These are phyloP conservation scores for Falcunculus frontatus DNA, from an alignment of 2,113 vertebrate species.

Conservation along the genomic window DNA sequence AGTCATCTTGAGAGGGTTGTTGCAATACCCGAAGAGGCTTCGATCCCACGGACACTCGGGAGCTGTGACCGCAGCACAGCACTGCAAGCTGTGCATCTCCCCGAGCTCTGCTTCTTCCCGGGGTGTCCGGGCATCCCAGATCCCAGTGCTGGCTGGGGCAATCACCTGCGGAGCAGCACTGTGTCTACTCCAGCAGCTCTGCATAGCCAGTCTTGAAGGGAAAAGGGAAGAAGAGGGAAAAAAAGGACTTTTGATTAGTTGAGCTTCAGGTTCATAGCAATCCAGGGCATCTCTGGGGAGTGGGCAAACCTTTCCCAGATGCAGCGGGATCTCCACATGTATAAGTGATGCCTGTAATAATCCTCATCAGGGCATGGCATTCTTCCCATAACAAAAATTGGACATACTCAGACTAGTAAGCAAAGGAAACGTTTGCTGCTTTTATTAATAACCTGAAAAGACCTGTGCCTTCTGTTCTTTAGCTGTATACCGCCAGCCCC, in stretches of 20 bases:
- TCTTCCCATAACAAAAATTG: not conserved
- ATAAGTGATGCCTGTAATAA: not conserved
- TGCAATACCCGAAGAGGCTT: not conserved
- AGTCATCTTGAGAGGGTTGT: not conserved
- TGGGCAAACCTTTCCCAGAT: not conserved
- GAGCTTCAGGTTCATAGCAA: not conserved
- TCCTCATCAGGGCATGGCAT: not conserved
- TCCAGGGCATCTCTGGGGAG: not conserved
- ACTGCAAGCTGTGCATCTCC: not conserved
- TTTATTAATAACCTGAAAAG: not conserved
- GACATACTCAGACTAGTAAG: not conserved
- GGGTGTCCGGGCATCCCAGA: accelerated
- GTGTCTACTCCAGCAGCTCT: not conserved
- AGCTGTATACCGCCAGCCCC: not conserved
- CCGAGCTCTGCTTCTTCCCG: accelerated
- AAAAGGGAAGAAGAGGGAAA: not conserved
- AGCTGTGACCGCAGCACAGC: accelerated
- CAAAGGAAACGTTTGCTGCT: not conserved
- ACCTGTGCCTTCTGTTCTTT: conserved; percentile 5
- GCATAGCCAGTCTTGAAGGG: not conserved
- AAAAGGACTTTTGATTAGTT: not conserved
- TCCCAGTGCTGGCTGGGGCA: not conserved
- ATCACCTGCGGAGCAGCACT: not conserved
- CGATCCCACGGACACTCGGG: not conserved
- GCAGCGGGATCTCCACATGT: not conserved